These are phyloP conservation scores for Cephus pulcher DNA, from an alignment of 2,888 invertebrate genomes.

Conservation along the genomic window DNA sequence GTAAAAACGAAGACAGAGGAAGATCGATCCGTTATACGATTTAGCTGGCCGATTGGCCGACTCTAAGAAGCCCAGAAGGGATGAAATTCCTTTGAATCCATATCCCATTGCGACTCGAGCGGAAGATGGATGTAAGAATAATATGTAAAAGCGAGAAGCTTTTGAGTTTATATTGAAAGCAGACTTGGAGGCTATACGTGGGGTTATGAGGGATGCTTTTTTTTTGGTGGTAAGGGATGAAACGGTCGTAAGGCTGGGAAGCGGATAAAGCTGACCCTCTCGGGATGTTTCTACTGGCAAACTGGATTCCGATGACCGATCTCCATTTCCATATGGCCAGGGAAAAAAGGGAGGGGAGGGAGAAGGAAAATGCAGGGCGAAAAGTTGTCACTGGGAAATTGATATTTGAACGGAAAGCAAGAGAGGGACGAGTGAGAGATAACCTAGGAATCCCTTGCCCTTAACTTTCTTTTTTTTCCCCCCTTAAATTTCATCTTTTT, in stretches of 20 bases:
- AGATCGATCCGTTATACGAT: background rate
- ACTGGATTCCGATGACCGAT: conserved; percentile 63
- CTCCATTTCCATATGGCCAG: conserved; percentile 61
- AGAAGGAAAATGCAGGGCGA: conserved; percentile 34
- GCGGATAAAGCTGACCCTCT: conserved; percentile 51
- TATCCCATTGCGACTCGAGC: conserved; percentile 18
- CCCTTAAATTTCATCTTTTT: background rate
- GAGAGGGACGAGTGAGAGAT: conserved; percentile 13
- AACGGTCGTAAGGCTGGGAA: conserved; percentile 7
- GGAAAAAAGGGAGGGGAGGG: conserved; percentile 29
- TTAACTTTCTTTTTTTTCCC: background rate
- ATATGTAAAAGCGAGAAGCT: conserved; percentile 54
- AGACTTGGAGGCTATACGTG: conserved; percentile 24
- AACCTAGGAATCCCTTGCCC: background rate
- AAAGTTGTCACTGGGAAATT: conserved; percentile 59
- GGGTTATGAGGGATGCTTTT: conserved; percentile 14
- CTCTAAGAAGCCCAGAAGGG: conserved; percentile 1
- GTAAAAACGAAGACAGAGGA: conserved; percentile 43
- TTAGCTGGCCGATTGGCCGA: background rate
- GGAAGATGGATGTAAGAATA: conserved; percentile 51
- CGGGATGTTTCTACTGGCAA: conserved; percentile 62
- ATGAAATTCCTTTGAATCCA: conserved; percentile 28
- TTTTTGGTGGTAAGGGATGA: conserved; percentile 14
- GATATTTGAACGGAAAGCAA: conserved; percentile 54
- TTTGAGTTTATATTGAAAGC: conserved; percentile 42